These are phyloP conservation scores for Dynastes maya DNA, from an alignment of 2,888 invertebrate species.

Conservation along the genomic window DNA sequence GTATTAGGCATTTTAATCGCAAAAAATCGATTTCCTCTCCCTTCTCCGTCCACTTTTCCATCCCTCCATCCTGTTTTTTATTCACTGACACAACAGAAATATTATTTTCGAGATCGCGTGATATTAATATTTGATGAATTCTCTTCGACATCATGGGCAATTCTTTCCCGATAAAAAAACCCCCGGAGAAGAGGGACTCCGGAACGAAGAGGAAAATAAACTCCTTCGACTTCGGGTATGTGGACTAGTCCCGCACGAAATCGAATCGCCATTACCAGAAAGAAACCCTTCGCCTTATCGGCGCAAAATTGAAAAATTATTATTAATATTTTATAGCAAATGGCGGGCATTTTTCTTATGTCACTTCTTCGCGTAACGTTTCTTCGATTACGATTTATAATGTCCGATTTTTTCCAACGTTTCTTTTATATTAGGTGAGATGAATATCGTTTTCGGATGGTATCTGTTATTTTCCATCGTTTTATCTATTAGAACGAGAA, in stretches of 20 bases:
- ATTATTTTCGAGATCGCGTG: neutral
- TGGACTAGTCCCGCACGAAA: neutral
- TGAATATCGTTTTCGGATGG: too few relatives aligned
- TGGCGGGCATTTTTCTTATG: neutral
- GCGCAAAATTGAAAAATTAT: constrained; percentile 24
- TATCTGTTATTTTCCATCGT: too few relatives aligned
- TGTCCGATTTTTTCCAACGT: too few relatives aligned
- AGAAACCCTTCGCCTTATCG: neutral
- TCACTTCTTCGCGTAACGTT: too few relatives aligned
- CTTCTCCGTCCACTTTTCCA: neutral
- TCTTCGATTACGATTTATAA: too few relatives aligned
- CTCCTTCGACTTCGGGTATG: too few relatives aligned
- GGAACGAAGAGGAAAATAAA: too few relatives aligned
- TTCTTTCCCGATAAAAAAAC: neutral
- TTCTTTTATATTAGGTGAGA: too few relatives aligned
- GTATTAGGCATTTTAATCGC: too few relatives aligned
- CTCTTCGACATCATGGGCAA: neutral
- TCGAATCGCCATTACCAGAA: neutral
- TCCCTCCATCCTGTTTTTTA: neutral
- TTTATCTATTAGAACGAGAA: too few relatives aligned
- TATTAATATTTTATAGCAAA: constrained; percentile 25
- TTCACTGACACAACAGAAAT: constrained; percentile 3
- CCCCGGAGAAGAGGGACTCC: neutral
- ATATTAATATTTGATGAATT: constrained; percentile 11
- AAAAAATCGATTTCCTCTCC: too few relatives aligned